Evolutionary conservation across 1,140 invertebrate species (phyloP), one percentile per base, ranked within the genome.

Genomic region (Holotrichia oblita): DNA sequence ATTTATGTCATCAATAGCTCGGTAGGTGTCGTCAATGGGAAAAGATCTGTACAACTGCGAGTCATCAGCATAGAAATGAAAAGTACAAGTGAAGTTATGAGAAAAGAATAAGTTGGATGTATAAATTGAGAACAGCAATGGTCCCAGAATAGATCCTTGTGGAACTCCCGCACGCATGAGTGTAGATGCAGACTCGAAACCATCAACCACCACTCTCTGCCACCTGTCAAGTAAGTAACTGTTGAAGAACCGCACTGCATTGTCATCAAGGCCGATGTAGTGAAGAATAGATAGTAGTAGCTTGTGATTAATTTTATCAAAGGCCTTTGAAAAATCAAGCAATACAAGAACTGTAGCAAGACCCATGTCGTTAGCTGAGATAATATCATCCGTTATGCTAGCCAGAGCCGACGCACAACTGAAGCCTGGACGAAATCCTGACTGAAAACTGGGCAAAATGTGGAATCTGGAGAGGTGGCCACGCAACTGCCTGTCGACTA

Each of bases 241-340:
- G 17, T 55, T 14, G 12, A 55, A 20, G 12, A 55, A 55, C 48
- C 17, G 12, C 12, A 55, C 48, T 20, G 48, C 48, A 14, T n/a
- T 55, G 48, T 55, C 48, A 55, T 55, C 48, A 14, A 55, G 17
- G 12, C 48, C 48, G 3, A 55, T 55, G 17, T n/a, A 55, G 17
- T 55, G 12, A n/a, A 55, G 17, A 55, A 55, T 55, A 2, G 48
- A 55, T 55, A n/a, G 44, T 40, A 40, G 59, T 12, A 78, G n/a
- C 6, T 22, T 44, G 40, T 78, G 61, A 40, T 73, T 78, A 40
- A 78, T 78, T 8, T 40, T 44, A 34, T 78, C 77, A 73, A 87
- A 87, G 0, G 83, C 85, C 44, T 83, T 82, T 0, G 80, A 80
- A 44, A 83, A 84, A 78, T 86, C 84, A 9, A 87, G 77, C n/a